Evolutionary conservation across 2,113 vertebrate species (phyloP).

Genomic region (Platysternon megacephalum): DNA sequence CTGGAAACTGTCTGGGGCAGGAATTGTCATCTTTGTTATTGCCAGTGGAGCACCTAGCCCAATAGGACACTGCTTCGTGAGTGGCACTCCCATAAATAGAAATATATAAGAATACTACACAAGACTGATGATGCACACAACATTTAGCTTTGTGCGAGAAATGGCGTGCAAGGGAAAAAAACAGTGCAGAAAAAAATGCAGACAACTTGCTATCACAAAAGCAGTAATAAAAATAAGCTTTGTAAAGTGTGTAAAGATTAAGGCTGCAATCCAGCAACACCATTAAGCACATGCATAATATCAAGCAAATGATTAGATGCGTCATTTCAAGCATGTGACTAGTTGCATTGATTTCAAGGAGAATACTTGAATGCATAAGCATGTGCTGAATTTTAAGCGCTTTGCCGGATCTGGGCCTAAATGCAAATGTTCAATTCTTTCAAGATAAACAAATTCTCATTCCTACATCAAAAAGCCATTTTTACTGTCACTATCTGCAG

Average conservation of each 20-base stretch:
- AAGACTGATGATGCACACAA: background rate
- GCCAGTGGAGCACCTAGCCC: no score
- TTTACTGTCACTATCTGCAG: background rate
- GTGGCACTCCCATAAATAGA: no score
- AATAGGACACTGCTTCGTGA: no score
- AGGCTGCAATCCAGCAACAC: background rate
- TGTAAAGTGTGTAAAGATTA: background rate
- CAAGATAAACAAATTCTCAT: background rate
- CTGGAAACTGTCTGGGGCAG: no score
- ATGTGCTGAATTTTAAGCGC: background rate
- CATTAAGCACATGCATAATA: no score
- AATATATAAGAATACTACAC: background rate
- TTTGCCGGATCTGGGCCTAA: background rate
- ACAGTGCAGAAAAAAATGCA: background rate
- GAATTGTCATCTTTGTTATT: no score
- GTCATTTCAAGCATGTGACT: no score
- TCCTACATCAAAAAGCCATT: background rate
- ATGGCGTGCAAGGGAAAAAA: background rate
- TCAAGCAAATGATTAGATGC: no score
- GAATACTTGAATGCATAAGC: background rate
- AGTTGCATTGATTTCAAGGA: background rate
- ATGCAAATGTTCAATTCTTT: background rate
- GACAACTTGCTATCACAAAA: background rate
- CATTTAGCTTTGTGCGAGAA: background rate
- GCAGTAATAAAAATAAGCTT: background rate